phyloP scores from a whole-genome alignment of 2,888 invertebrate genomes.

The Cephus spinipes region DNA sequence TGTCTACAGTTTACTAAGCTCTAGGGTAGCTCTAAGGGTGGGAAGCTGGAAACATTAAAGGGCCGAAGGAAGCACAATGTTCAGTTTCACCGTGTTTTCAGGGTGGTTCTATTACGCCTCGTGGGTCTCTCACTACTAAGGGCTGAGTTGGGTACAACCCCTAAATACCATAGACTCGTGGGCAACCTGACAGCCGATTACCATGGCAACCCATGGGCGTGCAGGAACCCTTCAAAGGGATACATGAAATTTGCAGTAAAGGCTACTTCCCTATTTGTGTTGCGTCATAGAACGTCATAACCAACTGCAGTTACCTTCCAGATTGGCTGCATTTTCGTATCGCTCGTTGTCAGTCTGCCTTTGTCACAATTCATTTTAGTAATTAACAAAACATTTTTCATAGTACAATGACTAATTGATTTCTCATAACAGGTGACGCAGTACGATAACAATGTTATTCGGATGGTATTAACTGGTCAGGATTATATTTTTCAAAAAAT shows the following conservation, averaged over 20 bases:
- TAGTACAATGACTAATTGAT: not conserved
- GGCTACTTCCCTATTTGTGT: not conserved
- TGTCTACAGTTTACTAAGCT: not conserved
- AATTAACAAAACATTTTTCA: not conserved
- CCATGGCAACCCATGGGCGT: slow-evolving; percentile 31
- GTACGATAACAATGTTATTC: too few species aligned
- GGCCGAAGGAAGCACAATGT: not conserved
- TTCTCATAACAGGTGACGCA: not conserved
- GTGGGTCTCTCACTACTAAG: not conserved
- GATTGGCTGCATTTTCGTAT: not conserved
- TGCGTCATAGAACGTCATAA: not conserved
- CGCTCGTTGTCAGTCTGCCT: not conserved
- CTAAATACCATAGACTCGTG: not conserved
- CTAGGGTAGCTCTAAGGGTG: not conserved
- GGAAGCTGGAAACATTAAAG: not conserved
- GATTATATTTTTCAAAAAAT: not conserved
- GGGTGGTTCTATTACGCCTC: not conserved
- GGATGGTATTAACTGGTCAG: too few species aligned
- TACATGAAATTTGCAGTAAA: slow-evolving; percentile 15
- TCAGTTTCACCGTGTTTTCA: not conserved
- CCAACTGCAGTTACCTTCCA: not conserved
- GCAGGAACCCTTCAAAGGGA: slow-evolving; percentile 31
- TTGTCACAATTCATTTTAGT: not conserved
- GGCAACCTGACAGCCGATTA: slow-evolving; percentile 21
- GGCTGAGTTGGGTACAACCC: not conserved